These are phyloP conservation scores for Tinea trinotella DNA, from an alignment of 2,888 invertebrate genomes.

Conservation along the genomic window DNA sequence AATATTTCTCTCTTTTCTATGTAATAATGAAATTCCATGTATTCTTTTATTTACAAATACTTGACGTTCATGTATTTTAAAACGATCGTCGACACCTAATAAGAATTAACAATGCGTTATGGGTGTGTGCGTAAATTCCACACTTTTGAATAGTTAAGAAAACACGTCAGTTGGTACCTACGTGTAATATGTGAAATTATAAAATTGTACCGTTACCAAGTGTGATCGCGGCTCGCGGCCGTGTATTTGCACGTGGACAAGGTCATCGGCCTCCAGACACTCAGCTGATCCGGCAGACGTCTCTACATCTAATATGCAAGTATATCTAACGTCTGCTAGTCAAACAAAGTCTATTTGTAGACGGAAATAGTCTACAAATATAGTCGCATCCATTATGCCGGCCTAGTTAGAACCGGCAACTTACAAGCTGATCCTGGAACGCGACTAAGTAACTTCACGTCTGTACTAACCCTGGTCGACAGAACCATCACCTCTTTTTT, in stretches of 20 bases:
- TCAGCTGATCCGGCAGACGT: constrained; percentile 10
- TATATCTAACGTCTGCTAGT: no score
- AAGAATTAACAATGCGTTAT: neutral
- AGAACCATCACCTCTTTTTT: no score
- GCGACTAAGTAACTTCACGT: no score
- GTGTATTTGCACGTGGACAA: constrained; percentile 40
- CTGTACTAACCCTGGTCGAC: no score
- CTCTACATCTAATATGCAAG: neutral
- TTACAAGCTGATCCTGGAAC: no score
- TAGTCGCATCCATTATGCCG: no score
- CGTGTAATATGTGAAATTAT: constrained; percentile 20
- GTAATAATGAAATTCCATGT: neutral
- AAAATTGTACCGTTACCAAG: constrained; percentile 45
- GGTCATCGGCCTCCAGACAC: constrained; percentile 5
- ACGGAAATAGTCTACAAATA: no score
- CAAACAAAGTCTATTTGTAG: no score
- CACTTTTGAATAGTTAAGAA: no score
- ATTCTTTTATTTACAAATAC: neutral
- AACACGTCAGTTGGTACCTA: neutral
- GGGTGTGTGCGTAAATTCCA: no score
- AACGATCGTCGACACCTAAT: neutral
- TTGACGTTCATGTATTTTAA: neutral
- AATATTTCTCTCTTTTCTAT: neutral
- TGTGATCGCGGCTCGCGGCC: constrained; percentile 33
- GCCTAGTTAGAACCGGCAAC: no score